phyloP scores from a whole-genome alignment of 2,888 invertebrate species.

The Cotesia congregata region DNA sequence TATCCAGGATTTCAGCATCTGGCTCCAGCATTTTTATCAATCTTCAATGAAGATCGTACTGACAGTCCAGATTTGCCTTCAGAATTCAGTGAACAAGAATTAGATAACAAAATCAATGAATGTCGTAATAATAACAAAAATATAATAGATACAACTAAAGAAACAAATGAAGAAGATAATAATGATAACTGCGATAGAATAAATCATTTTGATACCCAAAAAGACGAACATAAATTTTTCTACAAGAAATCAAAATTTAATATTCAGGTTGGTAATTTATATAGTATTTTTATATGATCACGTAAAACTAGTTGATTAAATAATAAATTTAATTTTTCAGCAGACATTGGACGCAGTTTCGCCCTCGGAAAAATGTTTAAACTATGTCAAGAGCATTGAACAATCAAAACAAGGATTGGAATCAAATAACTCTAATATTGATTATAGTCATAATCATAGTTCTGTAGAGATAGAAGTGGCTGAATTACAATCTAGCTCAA shows the following conservation, averaged over 20 bases:
- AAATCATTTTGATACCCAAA: slow-evolving; percentile 72
- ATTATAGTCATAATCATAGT: slow-evolving; percentile 50
- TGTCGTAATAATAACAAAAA: slow-evolving; percentile 64
- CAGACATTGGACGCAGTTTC: slow-evolving; percentile 62
- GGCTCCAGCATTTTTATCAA: slow-evolving; percentile 72
- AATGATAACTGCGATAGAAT: slow-evolving; percentile 68
- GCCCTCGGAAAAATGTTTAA: slow-evolving; percentile 65
- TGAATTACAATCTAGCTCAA: slow-evolving; percentile 64
- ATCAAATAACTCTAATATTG: slow-evolving; percentile 45
- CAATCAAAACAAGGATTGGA: slow-evolving; percentile 49
- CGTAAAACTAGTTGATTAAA: neutral
- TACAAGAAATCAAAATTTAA: slow-evolving; percentile 75
- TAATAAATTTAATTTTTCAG: slow-evolving; percentile 47
- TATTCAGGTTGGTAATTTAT: slow-evolving; percentile 69
- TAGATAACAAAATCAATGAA: slow-evolving; percentile 71
- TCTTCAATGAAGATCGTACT: slow-evolving; percentile 70
- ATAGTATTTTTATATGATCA: slow-evolving; percentile 61
- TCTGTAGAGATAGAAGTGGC: slow-evolving; percentile 63
- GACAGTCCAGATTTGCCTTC: slow-evolving; percentile 72
- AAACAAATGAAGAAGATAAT: neutral
- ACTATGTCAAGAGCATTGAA: slow-evolving; percentile 64
- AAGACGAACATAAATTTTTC: slow-evolving; percentile 73
- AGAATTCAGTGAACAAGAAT: slow-evolving; percentile 71
- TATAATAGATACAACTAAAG: slow-evolving; percentile 8
- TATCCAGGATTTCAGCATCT: slow-evolving; percentile 88